phyloP scores from a whole-genome alignment of 2,797 vertebrate species.

The Argya squamiceps region DNA sequence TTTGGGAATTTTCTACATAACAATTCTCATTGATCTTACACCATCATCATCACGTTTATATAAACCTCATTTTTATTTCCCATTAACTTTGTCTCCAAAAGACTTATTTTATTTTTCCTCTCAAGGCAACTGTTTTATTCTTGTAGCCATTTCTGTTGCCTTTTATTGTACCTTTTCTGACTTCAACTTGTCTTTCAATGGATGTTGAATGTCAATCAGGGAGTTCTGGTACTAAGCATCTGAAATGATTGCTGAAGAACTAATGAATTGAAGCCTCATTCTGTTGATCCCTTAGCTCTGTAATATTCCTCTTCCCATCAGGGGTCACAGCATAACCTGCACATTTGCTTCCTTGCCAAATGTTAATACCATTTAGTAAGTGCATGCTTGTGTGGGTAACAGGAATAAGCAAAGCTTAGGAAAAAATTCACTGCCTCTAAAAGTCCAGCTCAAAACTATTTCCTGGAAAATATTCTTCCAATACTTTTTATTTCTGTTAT shows the following conservation, averaged over 20 bases:
- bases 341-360: neutral
- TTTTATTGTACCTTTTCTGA: neutral
- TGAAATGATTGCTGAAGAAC: neutral
- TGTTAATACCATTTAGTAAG: neutral
- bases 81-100: neutral
- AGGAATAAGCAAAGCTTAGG: neutral
- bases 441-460: neutral
- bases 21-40: neutral
- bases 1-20: neutral
- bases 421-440: neutral
- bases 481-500: neutral
- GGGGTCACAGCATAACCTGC: neutral
- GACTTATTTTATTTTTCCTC: neutral
- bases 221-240: neutral
- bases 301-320: neutral
- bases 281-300: neutral
- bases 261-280: neutral
- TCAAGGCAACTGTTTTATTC: neutral
- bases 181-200: neutral
- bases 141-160: neutral
- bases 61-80: neutral
- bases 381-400: neutral
- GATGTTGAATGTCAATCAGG: neutral
- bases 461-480: neutral
- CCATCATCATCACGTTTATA: neutral